Evolutionary conservation across 2,113 vertebrate species (phyloP), one percentile per base, ranked within the genome.

Genomic region (Phylloscopus trochilus): DNA sequence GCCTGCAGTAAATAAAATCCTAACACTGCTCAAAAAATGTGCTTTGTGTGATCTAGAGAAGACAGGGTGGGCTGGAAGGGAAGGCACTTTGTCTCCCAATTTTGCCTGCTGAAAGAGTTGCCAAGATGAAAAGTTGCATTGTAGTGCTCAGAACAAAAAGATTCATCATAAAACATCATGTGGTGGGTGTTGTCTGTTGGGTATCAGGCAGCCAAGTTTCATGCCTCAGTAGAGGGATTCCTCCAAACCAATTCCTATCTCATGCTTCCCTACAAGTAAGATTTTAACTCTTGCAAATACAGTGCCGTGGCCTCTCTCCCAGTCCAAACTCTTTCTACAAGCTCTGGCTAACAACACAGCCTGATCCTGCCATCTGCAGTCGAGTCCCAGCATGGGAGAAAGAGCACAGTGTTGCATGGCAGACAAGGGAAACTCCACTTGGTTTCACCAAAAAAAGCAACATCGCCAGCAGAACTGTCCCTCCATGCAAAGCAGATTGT

Each of bases 31-130:
- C 58, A 91, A 95, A 90, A 91, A 58, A 72, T 41, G 49, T 1
- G 17, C 77, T 94, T 73, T 87, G 72, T 90, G 81, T 96, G 83
- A 82, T 89, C 75, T 52, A 94, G 89, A 90, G 87, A 93, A 69
- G 43, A 77, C 46, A 94, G 72, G 68, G 83, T 78, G 92, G 87
- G 74, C 26, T 91, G 83, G 83, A 83, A 69, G 70, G 83, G 86
- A 92, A 94, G 37, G 60, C 27, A 56, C 28, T 64, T 85, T 86
- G 19, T 88, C 27, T 47, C 46, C 43, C 9, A 2, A 11, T 72
- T 72, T 30, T 63, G 14, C 43, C 13, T 85, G 60, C 59, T 69
- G 39, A 51, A 78, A 69, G 26, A 44, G 18, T 69, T 90, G 44
- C 49, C 70, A 52, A 89, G 56, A 63, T 43, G 49, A 85, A n/a